Evolutionary conservation across 2,113 vertebrate genomes (phyloP), one percentile per base, ranked within the genome.

Genomic region (Thalassoma bifasciatum): DNA sequence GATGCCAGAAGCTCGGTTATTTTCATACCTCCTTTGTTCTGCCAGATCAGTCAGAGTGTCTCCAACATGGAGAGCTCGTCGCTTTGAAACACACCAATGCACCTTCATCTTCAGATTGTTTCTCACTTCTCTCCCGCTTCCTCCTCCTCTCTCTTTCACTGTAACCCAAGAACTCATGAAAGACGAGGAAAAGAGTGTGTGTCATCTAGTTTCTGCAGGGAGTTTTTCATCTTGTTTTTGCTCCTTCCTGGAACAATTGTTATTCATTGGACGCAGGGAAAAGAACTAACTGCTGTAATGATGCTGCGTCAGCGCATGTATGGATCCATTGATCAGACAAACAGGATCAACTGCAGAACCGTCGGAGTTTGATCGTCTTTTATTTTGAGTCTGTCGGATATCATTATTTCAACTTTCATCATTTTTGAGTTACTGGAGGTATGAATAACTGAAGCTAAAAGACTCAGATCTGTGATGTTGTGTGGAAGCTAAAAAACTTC

Each of bases 1-100:
- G 53, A 52, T 23, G 66, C 76, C 73, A 82, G 75, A 69, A 84
- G 84, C 78, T 10, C 8, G 74, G 66, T 84, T 88, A 75, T 89
- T 86, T 84, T 85, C 76, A 82, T 75, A 34, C 62, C 0, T 51
- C 59, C 71, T 87, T 90, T 92, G 86, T 87, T 91, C 81, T 59
- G 58, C 9, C 0, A 88, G 81, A 90, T 88, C 89, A 85, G 81
- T 83, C 77, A 75, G 73, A 64, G 71, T 53, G 81, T 84, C 77
- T 86, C 58, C 68, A 58, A 65, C 81, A 54, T 19, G 57, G 44
- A 85, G 75, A 78, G 77, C 44, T 34, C 8, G 77, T 64, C 37
- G 73, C 68, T 86, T 81, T 85, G 81, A 84, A 89, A 84, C 65
- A 64, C 66, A 69, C 14, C 11, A 69, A 78, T 80, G 72, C 83